These are phyloP conservation scores for Paralvinella palmiformis DNA, from an alignment of 1,140 invertebrate species.

Conservation along the genomic window DNA sequence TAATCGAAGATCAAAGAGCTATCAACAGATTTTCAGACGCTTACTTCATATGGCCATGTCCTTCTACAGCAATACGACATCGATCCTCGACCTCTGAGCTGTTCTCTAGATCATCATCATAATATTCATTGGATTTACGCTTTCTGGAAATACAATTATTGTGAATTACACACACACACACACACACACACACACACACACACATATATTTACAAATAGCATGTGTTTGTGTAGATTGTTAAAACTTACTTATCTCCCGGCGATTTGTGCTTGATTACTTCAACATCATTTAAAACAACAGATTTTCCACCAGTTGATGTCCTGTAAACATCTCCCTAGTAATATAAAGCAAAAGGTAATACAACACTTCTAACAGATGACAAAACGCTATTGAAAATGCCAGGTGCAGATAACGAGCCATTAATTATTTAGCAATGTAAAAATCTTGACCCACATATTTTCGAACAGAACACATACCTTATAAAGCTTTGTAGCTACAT, in stretches of 20 bases:
- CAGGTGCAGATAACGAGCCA: not conserved
- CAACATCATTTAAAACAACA: conserved; percentile 92
- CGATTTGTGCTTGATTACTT: conserved; percentile 78
- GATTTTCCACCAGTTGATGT: conserved; percentile 89
- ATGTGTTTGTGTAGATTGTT: too few species aligned
- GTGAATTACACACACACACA: too few species aligned
- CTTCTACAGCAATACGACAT: conserved; percentile 36
- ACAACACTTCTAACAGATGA: not conserved
- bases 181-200: too few species aligned
- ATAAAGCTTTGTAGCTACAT: conserved; percentile 84
- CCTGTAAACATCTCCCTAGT: conserved; percentile 78
- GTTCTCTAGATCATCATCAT: too few species aligned
- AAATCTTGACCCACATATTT: not conserved
- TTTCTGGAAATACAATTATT: too few species aligned
- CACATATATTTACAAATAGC: too few species aligned
- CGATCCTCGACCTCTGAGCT: too few species aligned
- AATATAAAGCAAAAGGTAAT: conserved; percentile 23
- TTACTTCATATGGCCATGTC: conserved; percentile 25
- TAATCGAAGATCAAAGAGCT: too few species aligned
- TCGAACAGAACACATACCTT: conserved; percentile 59
- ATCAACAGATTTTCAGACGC: too few species aligned
- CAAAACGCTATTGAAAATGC: not conserved
- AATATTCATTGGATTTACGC: too few species aligned
- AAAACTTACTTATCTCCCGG: conserved; percentile 57
- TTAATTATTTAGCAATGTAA: not conserved